Base-by-base conservation (phyloP, 2,888 invertebrate species). In the Drosophila nigricruria region DNA sequence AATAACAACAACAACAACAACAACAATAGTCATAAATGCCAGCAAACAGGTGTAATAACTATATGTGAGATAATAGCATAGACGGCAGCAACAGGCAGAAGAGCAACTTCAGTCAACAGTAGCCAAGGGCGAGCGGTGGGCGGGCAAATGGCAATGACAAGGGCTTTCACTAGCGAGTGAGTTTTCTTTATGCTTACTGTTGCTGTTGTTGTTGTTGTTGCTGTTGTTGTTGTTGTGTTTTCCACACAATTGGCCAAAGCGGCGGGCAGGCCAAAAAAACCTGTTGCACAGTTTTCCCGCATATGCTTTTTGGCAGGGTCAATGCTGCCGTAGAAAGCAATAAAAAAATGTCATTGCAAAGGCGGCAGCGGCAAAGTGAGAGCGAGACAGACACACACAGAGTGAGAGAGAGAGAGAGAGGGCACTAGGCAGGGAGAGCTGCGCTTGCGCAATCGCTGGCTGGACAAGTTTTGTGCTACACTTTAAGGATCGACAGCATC, bases 201-300 rank as follows among this genome's bases (percentile, higher is more conserved):
- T 62, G 25, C 3, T 47, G 23, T 16, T 25, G 43, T 16, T 49
- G 32, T 4, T 25, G 45, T 1, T 16, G n/a, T 16, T 30, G n/a
- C 2, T 42, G 62, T 2, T 30, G 50, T 1, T 25, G 9, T 9
- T 59, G 32, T 2, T 42, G 34, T 40, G 38, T 65, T 72, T 71
- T 66, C 57, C 70, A 73, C 69, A 79, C 65, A 74, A 78, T 74
- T 73, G 70, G 65, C 57, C n/a, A 66, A 60, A 58, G 27, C 27
- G 25, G 14, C 56, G 56, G 30, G 16, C 47, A 58, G 45, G 58
- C 65, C 25, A 20, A 42, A 53, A 90, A 87, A 90, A 90, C 90
- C 90, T 77, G 90, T 90, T 90, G 68, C 63, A 50, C 63, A 71
- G 81, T 79, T 90, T 90, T 88, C 89, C 89, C 90, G 82, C 89